phyloP scores from a whole-genome alignment of 1,140 invertebrate species.

The Lerema accius region DNA sequence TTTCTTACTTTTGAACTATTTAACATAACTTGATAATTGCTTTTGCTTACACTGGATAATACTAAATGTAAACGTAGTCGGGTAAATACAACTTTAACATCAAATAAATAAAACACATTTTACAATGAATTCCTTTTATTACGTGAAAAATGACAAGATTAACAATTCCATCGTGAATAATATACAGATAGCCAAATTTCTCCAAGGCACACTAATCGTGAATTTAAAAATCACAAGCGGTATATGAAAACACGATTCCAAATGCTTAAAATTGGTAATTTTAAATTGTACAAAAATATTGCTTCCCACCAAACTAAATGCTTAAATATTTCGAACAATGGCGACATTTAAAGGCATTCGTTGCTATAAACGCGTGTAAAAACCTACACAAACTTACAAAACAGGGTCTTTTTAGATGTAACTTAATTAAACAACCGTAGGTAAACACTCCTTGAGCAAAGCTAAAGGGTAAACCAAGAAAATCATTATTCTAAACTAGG shows the following conservation, averaged over 20 bases:
- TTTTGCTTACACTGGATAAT: too few relatives aligned
- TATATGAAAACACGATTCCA: slow-evolving; percentile 26
- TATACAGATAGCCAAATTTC: slow-evolving; percentile 49
- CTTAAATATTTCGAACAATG: slow-evolving; percentile 39
- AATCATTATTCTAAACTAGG: slow-evolving; percentile 59
- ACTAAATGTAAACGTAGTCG: slow-evolving; percentile 12
- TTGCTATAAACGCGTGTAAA: slow-evolving; percentile 37
- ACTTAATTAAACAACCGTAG: slow-evolving; percentile 42
- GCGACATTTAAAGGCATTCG: slow-evolving; percentile 42
- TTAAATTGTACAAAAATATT: slow-evolving; percentile 29
- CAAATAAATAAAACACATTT: slow-evolving; percentile 40
- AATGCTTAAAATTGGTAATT: slow-evolving; percentile 23
- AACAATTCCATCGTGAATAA: slow-evolving; percentile 59
- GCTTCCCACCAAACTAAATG: slow-evolving; percentile 37
- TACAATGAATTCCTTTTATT: slow-evolving; percentile 78
- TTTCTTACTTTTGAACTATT: too few relatives aligned
- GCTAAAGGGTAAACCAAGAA: slow-evolving; percentile 44
- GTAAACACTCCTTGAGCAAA: slow-evolving; percentile 65
- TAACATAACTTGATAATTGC: too few relatives aligned
- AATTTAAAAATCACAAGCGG: slow-evolving; percentile 47
- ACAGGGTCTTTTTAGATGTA: slow-evolving; percentile 40
- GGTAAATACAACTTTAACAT: too few relatives aligned
- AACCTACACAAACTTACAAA: slow-evolving; percentile 42
- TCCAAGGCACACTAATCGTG: slow-evolving; percentile 61
- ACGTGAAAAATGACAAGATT: slow-evolving; percentile 61